phyloP scores from a whole-genome alignment of 2,888 invertebrate species.

The Acleris cristana region DNA sequence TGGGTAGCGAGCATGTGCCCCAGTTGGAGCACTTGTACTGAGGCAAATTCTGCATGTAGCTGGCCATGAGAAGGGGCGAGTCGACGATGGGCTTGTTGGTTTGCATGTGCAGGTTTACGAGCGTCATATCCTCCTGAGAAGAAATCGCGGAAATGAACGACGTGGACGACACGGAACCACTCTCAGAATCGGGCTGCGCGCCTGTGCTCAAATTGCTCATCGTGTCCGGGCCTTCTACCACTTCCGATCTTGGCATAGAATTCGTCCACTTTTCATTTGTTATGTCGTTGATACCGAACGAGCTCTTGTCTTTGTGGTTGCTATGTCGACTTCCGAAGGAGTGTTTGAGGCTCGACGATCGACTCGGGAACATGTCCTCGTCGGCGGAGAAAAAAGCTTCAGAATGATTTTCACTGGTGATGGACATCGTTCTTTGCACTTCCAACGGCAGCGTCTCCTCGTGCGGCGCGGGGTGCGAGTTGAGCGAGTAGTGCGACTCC shows the following conservation, averaged over 20 bases:
- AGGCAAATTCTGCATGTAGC: slow-evolving; percentile 95
- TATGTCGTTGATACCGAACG: slow-evolving; percentile 79
- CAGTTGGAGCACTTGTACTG: slow-evolving; percentile 92
- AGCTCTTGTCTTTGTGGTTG: slow-evolving; percentile 79
- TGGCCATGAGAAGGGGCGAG: slow-evolving; percentile 96
- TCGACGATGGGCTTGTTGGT: slow-evolving; percentile 95
- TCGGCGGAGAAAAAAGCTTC: slow-evolving; percentile 97
- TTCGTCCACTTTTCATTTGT: slow-evolving; percentile 72
- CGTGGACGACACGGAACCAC: slow-evolving; percentile 91
- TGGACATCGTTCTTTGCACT: slow-evolving; percentile 92
- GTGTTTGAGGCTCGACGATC: slow-evolving; percentile 87
- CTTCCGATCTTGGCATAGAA: slow-evolving; percentile 66
- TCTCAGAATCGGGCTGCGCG: slow-evolving; percentile 87
- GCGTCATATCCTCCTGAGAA: slow-evolving; percentile 95
- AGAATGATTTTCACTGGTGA: slow-evolving; percentile 95
- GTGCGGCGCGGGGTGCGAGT: slow-evolving; percentile 79
- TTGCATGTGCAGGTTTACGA: slow-evolving; percentile 97
- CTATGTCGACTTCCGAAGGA: slow-evolving; percentile 82
- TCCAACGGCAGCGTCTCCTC: slow-evolving; percentile 85
- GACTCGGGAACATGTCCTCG: slow-evolving; percentile 90
- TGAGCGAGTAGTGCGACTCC: slow-evolving; percentile 87
- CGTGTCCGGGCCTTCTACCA: slow-evolving; percentile 67
- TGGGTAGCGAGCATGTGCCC: slow-evolving; percentile 88
- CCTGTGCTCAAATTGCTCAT: slow-evolving; percentile 73
- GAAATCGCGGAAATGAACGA: slow-evolving; percentile 96